Conservation (phyloP, 2,113 vertebrate species). For the Gallinago paraguaiae region DNA sequence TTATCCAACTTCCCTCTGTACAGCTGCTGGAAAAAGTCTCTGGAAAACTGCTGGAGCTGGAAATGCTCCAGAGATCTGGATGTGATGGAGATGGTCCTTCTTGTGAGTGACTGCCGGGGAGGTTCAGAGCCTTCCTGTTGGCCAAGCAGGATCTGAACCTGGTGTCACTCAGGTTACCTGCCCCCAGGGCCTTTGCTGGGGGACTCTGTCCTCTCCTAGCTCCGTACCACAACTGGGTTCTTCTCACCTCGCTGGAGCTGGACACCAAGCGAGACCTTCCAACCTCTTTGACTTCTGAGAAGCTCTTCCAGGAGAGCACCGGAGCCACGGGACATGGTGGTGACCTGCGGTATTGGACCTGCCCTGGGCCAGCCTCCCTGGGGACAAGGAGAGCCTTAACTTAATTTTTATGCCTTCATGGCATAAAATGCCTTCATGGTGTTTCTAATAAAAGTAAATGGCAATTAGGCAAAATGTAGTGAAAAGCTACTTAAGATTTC, state of each 20-base stretch:
- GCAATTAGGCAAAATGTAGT: background rate
- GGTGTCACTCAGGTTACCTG: background rate
- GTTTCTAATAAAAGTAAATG: background rate
- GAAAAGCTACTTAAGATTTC: constrained; percentile 2
- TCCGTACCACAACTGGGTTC: background rate
- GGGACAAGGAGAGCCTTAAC: background rate
- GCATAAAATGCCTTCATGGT: background rate
- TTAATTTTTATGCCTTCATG: background rate
- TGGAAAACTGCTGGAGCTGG: constrained; percentile 4
- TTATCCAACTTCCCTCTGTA: background rate
- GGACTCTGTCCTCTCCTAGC: background rate
- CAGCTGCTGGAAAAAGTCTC: background rate
- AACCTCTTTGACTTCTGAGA: background rate
- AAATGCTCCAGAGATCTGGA: background rate
- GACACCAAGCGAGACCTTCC: background rate
- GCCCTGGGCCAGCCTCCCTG: background rate
- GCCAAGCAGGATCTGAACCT: background rate
- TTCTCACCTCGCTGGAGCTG: background rate
- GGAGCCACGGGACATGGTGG: accelerated
- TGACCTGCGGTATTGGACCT: background rate
- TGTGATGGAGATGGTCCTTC: background rate
- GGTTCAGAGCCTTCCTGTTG: background rate
- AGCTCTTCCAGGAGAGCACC: background rate
- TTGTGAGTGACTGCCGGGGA: background rate
- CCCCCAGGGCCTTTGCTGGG: background rate